Evolutionary conservation across 2,888 invertebrate genomes (phyloP).

Genomic region (Arctia plantaginis): DNA sequence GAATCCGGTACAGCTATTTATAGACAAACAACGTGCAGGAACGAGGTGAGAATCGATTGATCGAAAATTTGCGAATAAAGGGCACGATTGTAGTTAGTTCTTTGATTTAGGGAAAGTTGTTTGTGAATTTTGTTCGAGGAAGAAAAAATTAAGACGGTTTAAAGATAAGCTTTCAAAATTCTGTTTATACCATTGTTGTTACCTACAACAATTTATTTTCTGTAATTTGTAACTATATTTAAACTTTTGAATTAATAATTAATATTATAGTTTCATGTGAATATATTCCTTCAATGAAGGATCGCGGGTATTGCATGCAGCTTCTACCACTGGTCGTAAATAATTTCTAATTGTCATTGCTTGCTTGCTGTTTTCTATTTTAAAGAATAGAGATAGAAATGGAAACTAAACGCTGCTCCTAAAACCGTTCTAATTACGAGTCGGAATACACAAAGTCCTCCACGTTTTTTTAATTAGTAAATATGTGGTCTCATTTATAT

Average conservation of each 20-base stretch:
- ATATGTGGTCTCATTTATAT: conserved; percentile 48
- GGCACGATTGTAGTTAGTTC: conserved; percentile 2
- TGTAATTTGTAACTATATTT: no score
- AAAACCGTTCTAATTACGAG: not conserved
- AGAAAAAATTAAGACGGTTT: not conserved
- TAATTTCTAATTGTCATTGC: not conserved
- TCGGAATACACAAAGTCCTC: not conserved
- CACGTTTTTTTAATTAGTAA: conserved; percentile 42
- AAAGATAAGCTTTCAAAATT: not conserved
- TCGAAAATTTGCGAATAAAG: conserved; percentile 34
- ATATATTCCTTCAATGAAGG: no score
- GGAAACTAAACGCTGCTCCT: not conserved
- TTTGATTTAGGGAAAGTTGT: conserved; percentile 19
- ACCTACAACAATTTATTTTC: not conserved
- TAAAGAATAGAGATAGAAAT: not conserved
- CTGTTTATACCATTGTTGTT: not conserved
- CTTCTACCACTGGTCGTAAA: not conserved
- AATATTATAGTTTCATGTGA: no score
- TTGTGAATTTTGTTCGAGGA: conserved; percentile 4
- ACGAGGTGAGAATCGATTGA: conserved; percentile 40
- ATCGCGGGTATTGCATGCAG: no score
- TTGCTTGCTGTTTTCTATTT: not conserved
- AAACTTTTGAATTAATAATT: not conserved
- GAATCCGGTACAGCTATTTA: conserved; percentile 49
- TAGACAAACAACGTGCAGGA: conserved; percentile 32